Base-by-base conservation (phyloP, 1,140 invertebrate genomes). In the Drosophila erecta region DNA sequence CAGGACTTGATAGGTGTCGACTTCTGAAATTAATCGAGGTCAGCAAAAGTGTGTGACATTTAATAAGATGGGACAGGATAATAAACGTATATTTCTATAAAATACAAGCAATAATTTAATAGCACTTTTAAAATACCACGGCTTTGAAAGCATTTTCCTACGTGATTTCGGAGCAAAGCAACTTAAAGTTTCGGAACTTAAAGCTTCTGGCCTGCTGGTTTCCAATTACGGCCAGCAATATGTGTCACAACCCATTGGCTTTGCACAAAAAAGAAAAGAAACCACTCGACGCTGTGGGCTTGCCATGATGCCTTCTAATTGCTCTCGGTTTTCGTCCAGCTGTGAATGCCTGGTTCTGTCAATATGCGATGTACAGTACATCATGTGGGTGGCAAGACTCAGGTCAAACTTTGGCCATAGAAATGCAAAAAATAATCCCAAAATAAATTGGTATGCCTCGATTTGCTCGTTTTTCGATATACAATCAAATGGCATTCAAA, bases 271-370 rank as follows among this genome's bases (percentile, higher is more conserved):
- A 40, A 7, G 53, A 40, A 22, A 30, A 27, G 22, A 41, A 41
- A 24, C 55, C 30, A 57, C 22, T 40, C 3, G 51, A 20, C 6
- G 0, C 58, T 40, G 44, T 14, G 14, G 10, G 10, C n/a, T 20
- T 15, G 20, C 37, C 49, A 51, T 33, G 62, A 61, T 41, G 59
- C 64, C 49, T 30, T 24, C 61, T 55, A 67, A 55, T 67, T 67
- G 49, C 47, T 65, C 40, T 51, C 11, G 59, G 59, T 58, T 61
- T 60, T 58, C 40, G 15, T 40, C 24, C 22, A 11, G 14, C 50
- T 24, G 33, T 40, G 33, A 55, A 55, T n/a, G 22, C 15, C 35
- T 27, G 51, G 57, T 57, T 22, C 53, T 60, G 51, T 35, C 22
- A 17, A 53, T n/a, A 37, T 24, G 27, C 0, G n/a, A 33, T 27